These are phyloP conservation scores for Athalia cordata DNA, from an alignment of 2,888 invertebrate genomes.

Conservation along the genomic window DNA sequence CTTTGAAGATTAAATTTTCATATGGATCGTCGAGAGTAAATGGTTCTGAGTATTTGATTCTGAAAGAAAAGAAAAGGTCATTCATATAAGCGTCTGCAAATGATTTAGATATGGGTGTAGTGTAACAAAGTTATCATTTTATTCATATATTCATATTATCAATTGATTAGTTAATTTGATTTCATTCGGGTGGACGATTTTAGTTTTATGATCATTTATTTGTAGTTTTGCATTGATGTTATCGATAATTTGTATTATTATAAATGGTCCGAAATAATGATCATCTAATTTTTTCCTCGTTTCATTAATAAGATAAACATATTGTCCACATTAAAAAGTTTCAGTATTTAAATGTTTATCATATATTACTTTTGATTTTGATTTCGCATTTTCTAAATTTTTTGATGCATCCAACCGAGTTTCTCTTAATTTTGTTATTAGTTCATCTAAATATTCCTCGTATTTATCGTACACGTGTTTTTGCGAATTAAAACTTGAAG, in stretches of 20 bases:
- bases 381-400: neutral
- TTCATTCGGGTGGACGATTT: neutral
- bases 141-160: no score
- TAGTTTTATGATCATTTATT: neutral
- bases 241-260: neutral
- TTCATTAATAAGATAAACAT: neutral
- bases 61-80: no score
- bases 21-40: neutral
- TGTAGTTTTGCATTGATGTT: neutral
- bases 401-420: neutral
- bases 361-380: neutral
- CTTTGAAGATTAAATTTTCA: neutral
- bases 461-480: neutral
- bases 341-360: neutral
- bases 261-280: neutral
- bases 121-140: no score
- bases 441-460: neutral
- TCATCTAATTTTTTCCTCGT: no score
- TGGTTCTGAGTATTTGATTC: no score
- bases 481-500: neutral
- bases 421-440: neutral
- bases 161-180: neutral
- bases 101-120: no score
- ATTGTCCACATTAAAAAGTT: neutral
- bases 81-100: no score